Evolutionary conservation across 1,140 invertebrate genomes (phyloP).

Genomic region (Halesus radiatus): DNA sequence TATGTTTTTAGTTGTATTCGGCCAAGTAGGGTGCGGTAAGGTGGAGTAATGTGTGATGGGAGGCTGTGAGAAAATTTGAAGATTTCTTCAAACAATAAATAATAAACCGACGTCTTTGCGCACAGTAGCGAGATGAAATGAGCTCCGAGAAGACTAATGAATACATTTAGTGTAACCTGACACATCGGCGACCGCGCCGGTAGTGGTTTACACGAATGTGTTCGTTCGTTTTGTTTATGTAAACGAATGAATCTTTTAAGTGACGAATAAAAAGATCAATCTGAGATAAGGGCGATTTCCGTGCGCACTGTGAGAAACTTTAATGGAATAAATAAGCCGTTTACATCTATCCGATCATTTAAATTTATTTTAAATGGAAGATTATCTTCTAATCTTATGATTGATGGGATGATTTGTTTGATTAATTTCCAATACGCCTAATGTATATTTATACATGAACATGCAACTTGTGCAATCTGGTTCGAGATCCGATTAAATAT

Average conservation of each 20-base stretch:
- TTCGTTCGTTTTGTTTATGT: constrained; percentile 16
- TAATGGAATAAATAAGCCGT: too few relatives aligned
- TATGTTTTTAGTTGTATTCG: background rate
- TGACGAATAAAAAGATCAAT: constrained; percentile 8
- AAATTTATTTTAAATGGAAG: too few relatives aligned
- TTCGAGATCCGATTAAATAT: too few relatives aligned
- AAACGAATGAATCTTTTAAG: constrained; percentile 29
- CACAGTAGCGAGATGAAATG: constrained; percentile 31
- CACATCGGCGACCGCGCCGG: background rate
- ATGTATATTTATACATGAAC: too few relatives aligned
- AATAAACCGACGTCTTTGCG: background rate
- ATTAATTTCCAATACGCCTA: too few relatives aligned
- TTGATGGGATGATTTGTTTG: too few relatives aligned
- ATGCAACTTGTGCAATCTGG: too few relatives aligned
- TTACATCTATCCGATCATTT: too few relatives aligned
- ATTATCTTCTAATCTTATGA: too few relatives aligned
- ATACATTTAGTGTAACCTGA: constrained; percentile 31
- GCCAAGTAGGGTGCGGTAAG: background rate
- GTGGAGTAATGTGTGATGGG: background rate
- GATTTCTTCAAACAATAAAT: constrained; percentile 13
- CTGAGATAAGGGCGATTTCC: constrained; percentile 11
- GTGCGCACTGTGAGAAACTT: background rate
- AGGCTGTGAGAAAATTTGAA: constrained; percentile 1
- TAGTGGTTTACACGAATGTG: background rate
- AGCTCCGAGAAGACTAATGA: constrained; percentile 29